Evolutionary conservation across 2,113 vertebrate genomes (phyloP), one percentile per base, ranked within the genome.

Genomic region (Genyomyrus donnyi): DNA sequence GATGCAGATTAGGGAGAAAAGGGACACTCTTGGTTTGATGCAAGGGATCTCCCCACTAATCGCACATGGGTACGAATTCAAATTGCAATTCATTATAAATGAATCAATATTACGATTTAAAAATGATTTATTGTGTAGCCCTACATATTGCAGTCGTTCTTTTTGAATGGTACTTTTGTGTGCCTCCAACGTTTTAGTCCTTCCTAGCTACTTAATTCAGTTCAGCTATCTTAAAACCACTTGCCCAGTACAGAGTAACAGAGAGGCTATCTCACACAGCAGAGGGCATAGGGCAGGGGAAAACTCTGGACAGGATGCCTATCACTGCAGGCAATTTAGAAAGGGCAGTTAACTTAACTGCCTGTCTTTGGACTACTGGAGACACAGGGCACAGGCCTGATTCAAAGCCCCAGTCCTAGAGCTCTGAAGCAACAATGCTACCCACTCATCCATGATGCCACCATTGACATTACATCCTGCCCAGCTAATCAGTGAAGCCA

Each of bases 361-460:
- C 74, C 35, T 42, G 74, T 42, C 74, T 35, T 80, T 80, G 35
- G 35, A 80, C 74, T 8, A 42, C 27, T 42, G 35, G 35, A 80
- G 31, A 5, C 74, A 80, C 35, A 80, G 31, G 15, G 74, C 74
- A 80, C n/a, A n/a, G 35, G 2, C 74, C 74, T 80, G 74, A 80
- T 39, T 80, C 13, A 42, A 80, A 42, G 13, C 35, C 13, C 31
- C 15, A 39, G 39, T 42, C 35, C 35, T 80, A 10, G 35, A 80
- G 35, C 4, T 80, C 74, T 80, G 74, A 80, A 80, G 74, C 74
- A 80, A 80, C 74, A 80, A 80, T 80, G 74, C 74, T 39, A 80
- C 13, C 13, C 74, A 80, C 31, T 80, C 31, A 80, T 39, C 74
- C 74, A 42, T 42, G 74, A 80, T 42, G 74, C 74, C 74, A 39